phyloP scores from a whole-genome alignment of 2,113 vertebrate genomes.

The Alexandromys fortis region DNA sequence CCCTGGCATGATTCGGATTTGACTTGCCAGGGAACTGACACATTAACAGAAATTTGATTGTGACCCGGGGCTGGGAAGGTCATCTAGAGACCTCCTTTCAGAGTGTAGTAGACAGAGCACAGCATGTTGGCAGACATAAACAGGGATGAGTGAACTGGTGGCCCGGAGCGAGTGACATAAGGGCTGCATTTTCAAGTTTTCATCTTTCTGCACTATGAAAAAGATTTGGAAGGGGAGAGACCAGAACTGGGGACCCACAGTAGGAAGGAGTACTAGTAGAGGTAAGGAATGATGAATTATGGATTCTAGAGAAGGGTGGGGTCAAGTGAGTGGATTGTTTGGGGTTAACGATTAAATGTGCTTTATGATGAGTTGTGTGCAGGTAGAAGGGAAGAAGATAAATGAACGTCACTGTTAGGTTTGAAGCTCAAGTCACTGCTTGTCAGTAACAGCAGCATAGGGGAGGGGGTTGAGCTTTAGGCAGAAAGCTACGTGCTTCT shows the following conservation, averaged over 20 bases:
- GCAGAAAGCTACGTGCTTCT: not conserved
- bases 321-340: not conserved
- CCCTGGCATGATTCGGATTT: not conserved
- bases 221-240: not conserved
- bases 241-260: not conserved
- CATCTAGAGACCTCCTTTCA: not conserved
- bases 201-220: not conserved
- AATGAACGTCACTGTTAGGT: not conserved
- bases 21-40: conserved; percentile 7
- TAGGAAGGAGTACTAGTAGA: not conserved
- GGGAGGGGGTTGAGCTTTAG: not conserved
- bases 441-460: not conserved
- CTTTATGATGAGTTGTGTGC: not conserved
- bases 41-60: not conserved
- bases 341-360: not conserved
- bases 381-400: not conserved
- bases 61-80: not conserved
- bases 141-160: not conserved
- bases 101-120: not conserved
- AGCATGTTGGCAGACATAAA: not conserved
- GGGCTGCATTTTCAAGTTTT: not conserved
- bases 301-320: not conserved
- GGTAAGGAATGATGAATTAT: not conserved
- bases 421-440: not conserved
- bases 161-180: not conserved